A percentile compares a stretch with the other conserved stretches of the same genome.
These are phyloP conservation scores for Anguilla pacifica DNA, from an alignment of 2,797 vertebrate genomes.

Conservation along the genomic window DNA sequence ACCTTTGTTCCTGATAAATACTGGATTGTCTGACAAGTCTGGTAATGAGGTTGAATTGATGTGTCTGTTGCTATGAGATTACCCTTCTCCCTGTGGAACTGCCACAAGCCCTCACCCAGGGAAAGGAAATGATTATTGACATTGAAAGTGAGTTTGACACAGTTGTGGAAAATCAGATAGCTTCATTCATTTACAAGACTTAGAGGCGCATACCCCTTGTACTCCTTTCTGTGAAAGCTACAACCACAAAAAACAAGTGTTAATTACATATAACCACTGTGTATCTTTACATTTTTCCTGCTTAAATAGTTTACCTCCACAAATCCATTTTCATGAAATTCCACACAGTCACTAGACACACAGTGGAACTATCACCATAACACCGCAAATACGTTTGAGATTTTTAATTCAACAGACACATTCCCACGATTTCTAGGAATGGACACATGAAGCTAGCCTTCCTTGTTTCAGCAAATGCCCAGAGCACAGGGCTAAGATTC, in stretches of 20 bases:
- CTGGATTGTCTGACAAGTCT: neutral
- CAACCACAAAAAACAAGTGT: neutral
- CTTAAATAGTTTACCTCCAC: neutral
- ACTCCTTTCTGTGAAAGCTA: neutral
- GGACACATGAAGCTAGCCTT: neutral
- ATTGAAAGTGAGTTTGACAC: neutral
- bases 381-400: neutral
- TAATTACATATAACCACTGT: neutral
- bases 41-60: slow-evolving; percentile 7
- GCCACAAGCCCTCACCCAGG: neutral
- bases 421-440: neutral
- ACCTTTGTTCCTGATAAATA: slow-evolving; percentile 10
- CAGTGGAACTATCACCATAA: neutral
- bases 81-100: neutral
- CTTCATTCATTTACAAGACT: neutral
- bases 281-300: neutral
- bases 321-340: neutral
- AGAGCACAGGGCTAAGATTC: too few species aligned
- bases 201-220: neutral
- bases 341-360: neutral
- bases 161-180: neutral
- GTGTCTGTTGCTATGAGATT: slow-evolving; percentile 3
- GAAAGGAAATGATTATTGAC: neutral
- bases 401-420: neutral
- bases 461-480: too few species aligned